A percentile compares a stretch with the other conserved stretches of the same genome.
phyloP scores from a whole-genome alignment of 2,888 invertebrate species.

The Callosobruchus maculatus region DNA sequence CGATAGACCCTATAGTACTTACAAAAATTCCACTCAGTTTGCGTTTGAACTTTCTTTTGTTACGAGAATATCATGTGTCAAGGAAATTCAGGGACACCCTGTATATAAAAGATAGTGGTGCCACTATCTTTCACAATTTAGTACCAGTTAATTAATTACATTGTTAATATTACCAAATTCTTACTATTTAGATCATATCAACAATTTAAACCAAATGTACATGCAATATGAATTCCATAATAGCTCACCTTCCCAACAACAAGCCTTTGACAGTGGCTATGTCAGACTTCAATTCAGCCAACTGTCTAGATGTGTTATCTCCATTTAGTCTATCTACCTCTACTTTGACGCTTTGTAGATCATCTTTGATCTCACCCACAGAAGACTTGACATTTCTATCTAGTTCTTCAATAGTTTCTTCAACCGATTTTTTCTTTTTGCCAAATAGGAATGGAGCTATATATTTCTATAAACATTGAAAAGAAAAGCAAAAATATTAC shows the following conservation, averaged over 20 bases:
- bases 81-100: too few species aligned
- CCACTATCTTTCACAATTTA: too few species aligned
- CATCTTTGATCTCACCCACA: slow-evolving; percentile 59
- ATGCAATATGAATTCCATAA: too few species aligned
- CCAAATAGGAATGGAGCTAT: slow-evolving; percentile 67
- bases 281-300: slow-evolving; percentile 65
- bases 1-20: too few species aligned
- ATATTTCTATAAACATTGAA: slow-evolving; percentile 53
- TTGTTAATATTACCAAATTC: too few species aligned
- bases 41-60: too few species aligned
- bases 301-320: slow-evolving; percentile 56
- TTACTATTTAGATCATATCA: too few species aligned
- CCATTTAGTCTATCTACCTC: slow-evolving; percentile 57
- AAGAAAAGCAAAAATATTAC: not conserved
- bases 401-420: slow-evolving; percentile 65
- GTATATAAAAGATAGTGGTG: too few species aligned
- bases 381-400: slow-evolving; percentile 62
- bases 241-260: slow-evolving; percentile 60
- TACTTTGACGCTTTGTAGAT: slow-evolving; percentile 62
- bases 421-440: slow-evolving; percentile 61
- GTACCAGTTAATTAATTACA: too few species aligned
- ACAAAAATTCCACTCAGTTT: too few species aligned
- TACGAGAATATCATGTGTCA: too few species aligned
- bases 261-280: slow-evolving; percentile 71
- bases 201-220: too few species aligned